Percentiles rank a stretch among this genome's conserved stretches.
phyloP scores from a whole-genome alignment of 2,113 vertebrate species.

The Tyrannus savana region DNA sequence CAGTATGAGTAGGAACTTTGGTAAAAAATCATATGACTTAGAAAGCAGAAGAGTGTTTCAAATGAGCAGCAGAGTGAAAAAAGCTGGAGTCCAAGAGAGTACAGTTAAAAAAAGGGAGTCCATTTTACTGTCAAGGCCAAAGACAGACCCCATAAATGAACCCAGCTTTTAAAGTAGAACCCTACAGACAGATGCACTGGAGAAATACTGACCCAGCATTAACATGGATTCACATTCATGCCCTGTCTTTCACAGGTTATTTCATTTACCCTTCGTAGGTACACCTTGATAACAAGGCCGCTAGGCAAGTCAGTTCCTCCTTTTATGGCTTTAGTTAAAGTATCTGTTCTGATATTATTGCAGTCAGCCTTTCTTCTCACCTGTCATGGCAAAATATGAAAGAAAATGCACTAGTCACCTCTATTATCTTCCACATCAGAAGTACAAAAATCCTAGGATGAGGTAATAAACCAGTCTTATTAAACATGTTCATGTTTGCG shows the following conservation, averaged over 20 bases:
- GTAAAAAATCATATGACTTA: neutral
- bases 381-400: neutral
- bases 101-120: neutral
- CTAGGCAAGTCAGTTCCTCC: neutral
- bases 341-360: neutral
- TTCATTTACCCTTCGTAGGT: neutral
- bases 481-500: neutral
- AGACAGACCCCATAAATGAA: neutral
- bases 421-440: neutral
- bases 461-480: neutral
- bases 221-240: neutral
- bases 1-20: neutral
- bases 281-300: neutral
- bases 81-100: neutral
- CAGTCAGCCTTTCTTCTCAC: neutral
- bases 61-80: neutral
- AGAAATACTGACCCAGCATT: neutral
- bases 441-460: neutral
- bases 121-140: neutral
- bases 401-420: neutral
- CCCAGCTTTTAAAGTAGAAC: neutral
- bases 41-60: neutral
- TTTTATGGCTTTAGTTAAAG: neutral
- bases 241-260: neutral
- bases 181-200: neutral